Evolutionary conservation across 1,140 invertebrate species (phyloP).

Genomic region (Argopecten irradians): DNA sequence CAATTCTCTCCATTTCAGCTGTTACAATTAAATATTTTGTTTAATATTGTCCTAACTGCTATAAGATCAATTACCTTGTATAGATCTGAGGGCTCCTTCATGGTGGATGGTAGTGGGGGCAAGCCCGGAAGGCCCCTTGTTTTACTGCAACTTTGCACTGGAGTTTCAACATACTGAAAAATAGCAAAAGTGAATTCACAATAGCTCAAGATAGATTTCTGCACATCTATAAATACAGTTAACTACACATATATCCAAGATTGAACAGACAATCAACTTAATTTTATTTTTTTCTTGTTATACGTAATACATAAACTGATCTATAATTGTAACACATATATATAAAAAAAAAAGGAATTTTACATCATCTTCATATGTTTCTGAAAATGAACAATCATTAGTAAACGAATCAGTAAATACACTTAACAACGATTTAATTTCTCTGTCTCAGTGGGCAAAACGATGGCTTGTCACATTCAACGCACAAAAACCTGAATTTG

Average conservation of each 20-base stretch:
- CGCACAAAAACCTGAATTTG: no score
- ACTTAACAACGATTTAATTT: no score
- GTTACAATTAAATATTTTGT: background rate
- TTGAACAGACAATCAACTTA: no score
- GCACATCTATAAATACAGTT: background rate
- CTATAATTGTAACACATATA: background rate
- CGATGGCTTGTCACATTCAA: no score
- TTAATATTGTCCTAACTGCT: background rate
- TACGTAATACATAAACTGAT: no score
- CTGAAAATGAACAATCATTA: no score
- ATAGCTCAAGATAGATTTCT: background rate
- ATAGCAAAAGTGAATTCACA: background rate
- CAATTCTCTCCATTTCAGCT: background rate
- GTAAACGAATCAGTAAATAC: no score
- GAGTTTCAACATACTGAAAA: constrained; percentile 69
- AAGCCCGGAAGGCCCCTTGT: constrained; percentile 72
- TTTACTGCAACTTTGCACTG: constrained; percentile 71
- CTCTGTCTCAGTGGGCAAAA: no score
- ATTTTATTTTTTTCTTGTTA: no score
- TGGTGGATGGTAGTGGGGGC: constrained; percentile 70
- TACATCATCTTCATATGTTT: no score
- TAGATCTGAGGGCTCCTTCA: constrained; percentile 72
- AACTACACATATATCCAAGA: constrained; percentile 19
- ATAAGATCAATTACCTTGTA: constrained; percentile 69
- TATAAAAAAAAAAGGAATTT: no score